Conservation (phyloP, 2,797 vertebrate species). For the Phataginus tricuspis region DNA sequence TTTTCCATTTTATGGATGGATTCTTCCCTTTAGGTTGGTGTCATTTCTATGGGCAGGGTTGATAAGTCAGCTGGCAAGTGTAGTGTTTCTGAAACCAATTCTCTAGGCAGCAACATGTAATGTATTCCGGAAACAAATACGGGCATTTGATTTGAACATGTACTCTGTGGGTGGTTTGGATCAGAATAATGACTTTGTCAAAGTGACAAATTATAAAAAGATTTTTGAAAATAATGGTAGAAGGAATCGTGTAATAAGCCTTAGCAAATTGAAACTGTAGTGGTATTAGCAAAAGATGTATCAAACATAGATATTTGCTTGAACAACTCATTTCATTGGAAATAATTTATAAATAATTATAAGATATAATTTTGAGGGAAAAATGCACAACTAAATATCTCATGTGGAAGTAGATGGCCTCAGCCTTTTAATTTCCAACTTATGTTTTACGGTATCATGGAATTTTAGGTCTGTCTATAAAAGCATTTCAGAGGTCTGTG, state of each 20-base stretch:
- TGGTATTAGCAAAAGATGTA: background rate
- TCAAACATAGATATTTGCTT: slow-evolving; percentile 9
- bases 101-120: background rate
- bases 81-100: slow-evolving; percentile 65
- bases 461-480: slow-evolving; percentile 36
- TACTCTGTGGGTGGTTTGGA: slow-evolving; percentile 68
- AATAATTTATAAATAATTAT: slow-evolving; percentile 40
- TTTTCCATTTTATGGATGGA: slow-evolving; percentile 22
- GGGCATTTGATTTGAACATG: slow-evolving; percentile 68
- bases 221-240: slow-evolving; percentile 24
- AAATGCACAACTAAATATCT: slow-evolving; percentile 23
- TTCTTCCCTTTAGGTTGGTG: background rate
- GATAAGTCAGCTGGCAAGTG: slow-evolving; percentile 46
- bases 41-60: background rate
- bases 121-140: background rate
- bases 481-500: background rate
- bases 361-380: slow-evolving; percentile 24
- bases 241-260: slow-evolving; percentile 19
- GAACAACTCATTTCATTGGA: background rate
- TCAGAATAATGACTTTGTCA: slow-evolving; percentile 34
- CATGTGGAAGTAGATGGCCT: background rate
- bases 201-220: slow-evolving; percentile 19
- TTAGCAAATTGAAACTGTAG: background rate
- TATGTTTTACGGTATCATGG: background rate
- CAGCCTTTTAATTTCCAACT: slow-evolving; percentile 27